Percentiles rank a stretch among this genome's conserved stretches.
Conservation (phyloP, 2,113 vertebrate species). For the Helogale parvula region DNA sequence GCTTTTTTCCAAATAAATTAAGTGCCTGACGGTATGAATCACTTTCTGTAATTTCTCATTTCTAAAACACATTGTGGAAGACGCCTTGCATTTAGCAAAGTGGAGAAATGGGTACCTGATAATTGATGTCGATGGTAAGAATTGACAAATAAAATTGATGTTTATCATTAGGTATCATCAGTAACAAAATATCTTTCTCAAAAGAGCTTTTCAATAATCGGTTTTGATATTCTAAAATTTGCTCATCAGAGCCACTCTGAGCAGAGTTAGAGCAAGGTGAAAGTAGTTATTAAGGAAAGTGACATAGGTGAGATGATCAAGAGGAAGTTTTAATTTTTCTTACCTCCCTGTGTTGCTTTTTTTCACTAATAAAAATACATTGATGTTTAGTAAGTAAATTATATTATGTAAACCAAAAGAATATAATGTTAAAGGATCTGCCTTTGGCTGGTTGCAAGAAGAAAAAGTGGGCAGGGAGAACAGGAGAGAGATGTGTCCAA, state of each 20-base stretch:
- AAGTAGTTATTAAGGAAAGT: background rate
- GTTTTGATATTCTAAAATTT: background rate
- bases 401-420: background rate
- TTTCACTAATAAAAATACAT: background rate
- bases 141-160: background rate
- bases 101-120: background rate
- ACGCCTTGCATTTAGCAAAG: background rate
- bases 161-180: background rate
- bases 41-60: background rate
- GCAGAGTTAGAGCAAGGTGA: background rate
- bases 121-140: background rate
- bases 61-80: background rate
- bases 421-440: background rate
- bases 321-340: background rate
- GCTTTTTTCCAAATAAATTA: background rate
- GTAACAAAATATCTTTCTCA: background rate
- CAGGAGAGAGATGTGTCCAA: rapidly evolving
- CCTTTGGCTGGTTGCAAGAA: background rate
- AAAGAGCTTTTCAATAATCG: background rate
- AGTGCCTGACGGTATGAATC: background rate
- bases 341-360: background rate
- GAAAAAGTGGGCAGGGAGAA: rapidly evolving
- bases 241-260: background rate
- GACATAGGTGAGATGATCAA: background rate
- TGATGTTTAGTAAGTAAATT: background rate